Evolutionary conservation across 2,888 invertebrate genomes (phyloP).

Genomic region (Vanessa cardui): DNA sequence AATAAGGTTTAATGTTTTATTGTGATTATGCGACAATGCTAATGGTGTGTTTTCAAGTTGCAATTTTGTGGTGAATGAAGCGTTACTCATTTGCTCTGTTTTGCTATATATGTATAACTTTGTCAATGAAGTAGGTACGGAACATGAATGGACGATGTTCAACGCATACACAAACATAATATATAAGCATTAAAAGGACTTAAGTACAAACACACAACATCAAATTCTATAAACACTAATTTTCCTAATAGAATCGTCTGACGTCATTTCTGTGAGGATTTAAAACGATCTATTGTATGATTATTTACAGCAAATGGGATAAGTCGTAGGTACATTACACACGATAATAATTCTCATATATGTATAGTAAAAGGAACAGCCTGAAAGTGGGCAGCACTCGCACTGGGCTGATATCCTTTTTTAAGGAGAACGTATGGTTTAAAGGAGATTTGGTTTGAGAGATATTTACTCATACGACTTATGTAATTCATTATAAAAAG

Average conservation of each 20-base stretch:
- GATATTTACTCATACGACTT: too few species aligned
- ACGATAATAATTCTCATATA: neutral
- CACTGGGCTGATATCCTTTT: too few species aligned
- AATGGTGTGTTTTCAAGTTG: conserved; percentile 1
- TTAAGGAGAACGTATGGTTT: too few species aligned
- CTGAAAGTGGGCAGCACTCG: too few species aligned
- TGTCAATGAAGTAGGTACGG: conserved; percentile 62
- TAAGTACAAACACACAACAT: neutral
- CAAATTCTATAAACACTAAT: neutral
- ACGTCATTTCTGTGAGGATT: conserved; percentile 2
- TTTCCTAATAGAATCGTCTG: conserved; percentile 11
- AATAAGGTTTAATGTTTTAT: neutral
- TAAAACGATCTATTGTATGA: conserved; percentile 5
- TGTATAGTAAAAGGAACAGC: neutral
- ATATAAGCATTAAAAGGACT: conserved; percentile 1
- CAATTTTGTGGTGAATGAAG: neutral
- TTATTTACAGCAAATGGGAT: too few species aligned
- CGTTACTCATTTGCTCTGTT: neutral
- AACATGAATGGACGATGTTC: conserved; percentile 59
- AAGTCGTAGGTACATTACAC: neutral
- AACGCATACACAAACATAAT: conserved; percentile 21
- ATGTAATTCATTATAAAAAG: too few species aligned
- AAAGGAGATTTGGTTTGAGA: too few species aligned
- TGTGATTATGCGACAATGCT: neutral
- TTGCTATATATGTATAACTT: conserved; percentile 47